Evolutionary conservation across 2,113 vertebrate genomes (phyloP).

Genomic region (Pimephales promelas): DNA sequence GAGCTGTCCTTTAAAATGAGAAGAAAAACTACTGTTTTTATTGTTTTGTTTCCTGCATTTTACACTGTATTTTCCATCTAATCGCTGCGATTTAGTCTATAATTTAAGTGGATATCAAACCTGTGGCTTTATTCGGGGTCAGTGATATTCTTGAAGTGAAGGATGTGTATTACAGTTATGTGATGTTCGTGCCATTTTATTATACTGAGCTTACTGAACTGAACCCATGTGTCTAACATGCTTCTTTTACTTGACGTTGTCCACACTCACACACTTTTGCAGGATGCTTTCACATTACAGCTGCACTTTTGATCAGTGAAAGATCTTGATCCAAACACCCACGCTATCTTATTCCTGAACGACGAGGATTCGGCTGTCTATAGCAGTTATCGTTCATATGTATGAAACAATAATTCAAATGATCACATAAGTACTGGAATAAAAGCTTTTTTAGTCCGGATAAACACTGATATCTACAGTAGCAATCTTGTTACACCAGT

Average conservation of each 20-base stretch:
- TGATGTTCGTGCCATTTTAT: constrained; percentile 32
- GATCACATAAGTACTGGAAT: too few relatives aligned
- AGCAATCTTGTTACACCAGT: too few relatives aligned
- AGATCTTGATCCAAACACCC: too few relatives aligned
- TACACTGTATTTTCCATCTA: constrained; percentile 37
- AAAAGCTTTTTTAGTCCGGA: too few relatives aligned
- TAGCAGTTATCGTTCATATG: too few relatives aligned
- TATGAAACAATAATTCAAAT: too few relatives aligned
- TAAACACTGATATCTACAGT: too few relatives aligned
- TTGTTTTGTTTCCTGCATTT: neutral
- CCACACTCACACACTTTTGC: constrained; percentile 20
- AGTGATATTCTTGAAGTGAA: constrained; percentile 2
- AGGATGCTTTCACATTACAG: neutral
- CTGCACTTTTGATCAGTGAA: too few relatives aligned
- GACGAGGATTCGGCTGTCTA: too few relatives aligned
- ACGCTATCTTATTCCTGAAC: too few relatives aligned
- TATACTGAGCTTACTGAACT: constrained; percentile 29
- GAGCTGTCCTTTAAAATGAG: constrained; percentile 1
- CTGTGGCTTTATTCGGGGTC: constrained; percentile 18
- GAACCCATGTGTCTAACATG: constrained; percentile 19
- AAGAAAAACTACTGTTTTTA: constrained; percentile 13
- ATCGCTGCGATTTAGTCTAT: constrained; percentile 28
- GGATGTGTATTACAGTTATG: constrained; percentile 27
- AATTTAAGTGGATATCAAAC: constrained; percentile 37
- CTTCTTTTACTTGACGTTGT: constrained; percentile 5